Evolutionary conservation across 2,797 vertebrate species (phyloP).

Genomic region (Enteromius treurensis): DNA sequence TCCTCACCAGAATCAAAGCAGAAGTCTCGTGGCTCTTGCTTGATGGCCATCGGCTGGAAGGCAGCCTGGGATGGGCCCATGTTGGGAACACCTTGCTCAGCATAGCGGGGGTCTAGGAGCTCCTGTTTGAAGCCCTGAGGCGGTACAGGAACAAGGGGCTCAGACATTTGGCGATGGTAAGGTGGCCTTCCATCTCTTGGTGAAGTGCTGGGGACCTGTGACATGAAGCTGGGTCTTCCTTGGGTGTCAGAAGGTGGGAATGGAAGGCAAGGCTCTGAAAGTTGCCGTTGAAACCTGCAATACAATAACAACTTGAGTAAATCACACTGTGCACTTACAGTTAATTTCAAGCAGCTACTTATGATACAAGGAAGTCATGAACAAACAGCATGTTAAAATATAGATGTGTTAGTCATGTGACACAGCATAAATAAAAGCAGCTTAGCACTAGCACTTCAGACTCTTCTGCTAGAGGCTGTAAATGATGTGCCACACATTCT

Average conservation of each 20-base stretch:
- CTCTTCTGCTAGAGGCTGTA: conserved; percentile 23
- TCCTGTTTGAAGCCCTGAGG: conserved; percentile 94
- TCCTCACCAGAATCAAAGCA: conserved; percentile 94
- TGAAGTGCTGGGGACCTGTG: conserved; percentile 75
- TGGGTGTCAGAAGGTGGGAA: conserved; percentile 80
- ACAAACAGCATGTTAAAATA: conserved; percentile 42
- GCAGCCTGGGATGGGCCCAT: conserved; percentile 77
- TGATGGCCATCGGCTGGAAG: conserved; percentile 92
- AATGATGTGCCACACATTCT: conserved; percentile 50
- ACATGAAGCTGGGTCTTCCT: conserved; percentile 79
- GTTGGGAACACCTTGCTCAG: conserved; percentile 83
- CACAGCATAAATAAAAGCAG: conserved; percentile 24
- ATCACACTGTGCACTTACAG: neutral
- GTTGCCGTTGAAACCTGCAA: conserved; percentile 90
- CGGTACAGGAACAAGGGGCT: conserved; percentile 87
- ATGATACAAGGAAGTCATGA: conserved; percentile 14
- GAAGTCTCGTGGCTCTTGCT: conserved; percentile 94
- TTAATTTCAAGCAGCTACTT: conserved; percentile 2
- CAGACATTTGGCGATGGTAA: conserved; percentile 94
- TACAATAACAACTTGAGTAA: neutral
- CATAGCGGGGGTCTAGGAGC: conserved; percentile 87
- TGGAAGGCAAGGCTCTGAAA: conserved; percentile 89
- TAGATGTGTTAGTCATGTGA: conserved; percentile 22
- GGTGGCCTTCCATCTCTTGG: conserved; percentile 83
- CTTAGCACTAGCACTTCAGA: conserved; percentile 25